Evolutionary conservation across 2,113 vertebrate genomes (phyloP).

Genomic region (Mus musculus): DNA sequence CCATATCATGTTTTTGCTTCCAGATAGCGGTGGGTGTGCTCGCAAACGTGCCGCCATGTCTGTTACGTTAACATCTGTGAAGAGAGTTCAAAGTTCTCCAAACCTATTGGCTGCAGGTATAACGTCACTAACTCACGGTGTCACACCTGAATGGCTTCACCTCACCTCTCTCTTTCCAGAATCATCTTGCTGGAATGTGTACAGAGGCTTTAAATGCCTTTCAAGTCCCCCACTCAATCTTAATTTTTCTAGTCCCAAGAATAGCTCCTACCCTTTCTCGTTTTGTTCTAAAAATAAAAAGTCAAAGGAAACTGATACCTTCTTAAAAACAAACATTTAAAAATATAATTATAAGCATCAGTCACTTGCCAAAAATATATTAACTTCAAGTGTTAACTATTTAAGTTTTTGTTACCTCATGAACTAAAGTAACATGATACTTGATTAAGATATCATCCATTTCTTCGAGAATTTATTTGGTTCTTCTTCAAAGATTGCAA

Average conservation of each 20-base stretch:
- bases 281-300: constrained; percentile 70
- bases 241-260: constrained; percentile 61
- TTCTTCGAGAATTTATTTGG: background rate
- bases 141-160: constrained; percentile 67
- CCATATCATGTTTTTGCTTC: constrained; percentile 92
- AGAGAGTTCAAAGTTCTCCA: constrained; percentile 99
- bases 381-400: constrained; percentile 44
- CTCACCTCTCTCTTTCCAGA: constrained; percentile 57
- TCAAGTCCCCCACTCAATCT: background rate
- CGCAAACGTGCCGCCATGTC: constrained; percentile 95
- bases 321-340: constrained; percentile 48
- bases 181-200: constrained; percentile 39
- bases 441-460: background rate
- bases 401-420: background rate
- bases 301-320: constrained; percentile 64
- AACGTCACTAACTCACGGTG: constrained; percentile 83
- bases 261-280: constrained; percentile 65
- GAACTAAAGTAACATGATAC: constrained; percentile 13
- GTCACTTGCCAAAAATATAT: constrained; percentile 59
- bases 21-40: constrained; percentile 97
- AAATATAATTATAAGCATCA: constrained; percentile 63
- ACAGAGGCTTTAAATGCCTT: constrained; percentile 46
- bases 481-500: background rate
- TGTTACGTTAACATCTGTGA: constrained; percentile 96
- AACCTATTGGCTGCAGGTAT: constrained; percentile 97